These are phyloP conservation scores for Apamea monoglypha DNA, from an alignment of 2,888 invertebrate species.

Conservation along the genomic window DNA sequence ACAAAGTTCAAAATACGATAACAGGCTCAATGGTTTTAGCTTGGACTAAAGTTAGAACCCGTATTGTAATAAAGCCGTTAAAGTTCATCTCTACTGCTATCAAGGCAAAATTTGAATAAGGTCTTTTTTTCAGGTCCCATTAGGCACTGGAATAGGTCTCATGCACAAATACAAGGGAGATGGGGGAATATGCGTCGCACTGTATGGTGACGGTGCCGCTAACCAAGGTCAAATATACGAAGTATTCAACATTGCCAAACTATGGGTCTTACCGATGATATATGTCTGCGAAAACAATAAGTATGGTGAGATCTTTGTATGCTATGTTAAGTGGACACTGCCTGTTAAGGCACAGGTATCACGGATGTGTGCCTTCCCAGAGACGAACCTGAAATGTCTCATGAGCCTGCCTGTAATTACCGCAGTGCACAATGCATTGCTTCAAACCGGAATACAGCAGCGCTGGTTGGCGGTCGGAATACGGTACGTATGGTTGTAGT, in stretches of 20 bases:
- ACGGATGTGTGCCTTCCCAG: background rate
- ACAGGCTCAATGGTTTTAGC: no score
- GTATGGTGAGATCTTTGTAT: slow-evolving; percentile 27
- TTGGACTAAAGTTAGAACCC: no score
- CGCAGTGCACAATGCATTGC: background rate
- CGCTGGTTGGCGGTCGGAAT: background rate
- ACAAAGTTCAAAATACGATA: no score
- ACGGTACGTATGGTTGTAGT: background rate
- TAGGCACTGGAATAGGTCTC: slow-evolving; percentile 27
- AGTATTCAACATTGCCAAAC: slow-evolving; percentile 29
- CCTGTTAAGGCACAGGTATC: background rate
- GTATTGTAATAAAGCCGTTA: no score
- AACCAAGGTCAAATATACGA: slow-evolving; percentile 37
- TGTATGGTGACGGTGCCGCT: slow-evolving; percentile 43
- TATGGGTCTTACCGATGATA: slow-evolving; percentile 19
- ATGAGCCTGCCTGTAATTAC: background rate
- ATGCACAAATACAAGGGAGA: slow-evolving; percentile 29
- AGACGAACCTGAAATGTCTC: background rate
- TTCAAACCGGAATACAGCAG: background rate
- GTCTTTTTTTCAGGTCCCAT: slow-evolving; percentile 17
- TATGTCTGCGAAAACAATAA: slow-evolving; percentile 39
- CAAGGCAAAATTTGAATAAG: background rate
- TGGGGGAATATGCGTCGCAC: slow-evolving; percentile 1
- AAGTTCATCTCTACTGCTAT: background rate
- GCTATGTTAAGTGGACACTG: background rate